Evolutionary conservation across 2,113 vertebrate species (phyloP), one percentile per base, ranked within the genome.

Genomic region (Mirounga angustirostris): DNA sequence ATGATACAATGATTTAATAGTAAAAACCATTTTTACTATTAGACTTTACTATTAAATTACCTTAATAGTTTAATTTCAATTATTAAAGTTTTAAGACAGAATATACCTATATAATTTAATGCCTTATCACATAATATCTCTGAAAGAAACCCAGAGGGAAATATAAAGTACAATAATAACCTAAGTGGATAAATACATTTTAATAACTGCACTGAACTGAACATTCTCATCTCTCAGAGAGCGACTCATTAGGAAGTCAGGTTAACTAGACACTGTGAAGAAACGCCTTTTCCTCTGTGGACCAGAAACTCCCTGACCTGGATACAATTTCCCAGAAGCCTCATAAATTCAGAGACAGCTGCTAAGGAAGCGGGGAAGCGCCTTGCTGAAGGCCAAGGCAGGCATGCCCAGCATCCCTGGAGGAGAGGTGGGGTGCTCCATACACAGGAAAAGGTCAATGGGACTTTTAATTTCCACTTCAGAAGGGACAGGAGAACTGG

Each of bases 71-170:
- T 92, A 65, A n/a, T 30, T 73, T 52, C 67, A 94, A 52, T 67
- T 13, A 80, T 58, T 61, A 40, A 92, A 63, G 24, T 63, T 59
- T 74, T 76, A 80, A 96, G 87, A n/a, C n/a, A 87, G 40, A 43
- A 93, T 56, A 56, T 28, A 15, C 56, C 69, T 67, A 76, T 59
- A 65, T 87, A 79, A 92, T 88, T 94, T 46, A 94, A 74, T 86
- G 58, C 30, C 9, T 82, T 61, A 59, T 67, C 40, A 93, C 5
- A 80, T 67, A 61, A 50, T 40, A 89, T n/a, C 61, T 92, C 86
- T 67, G 71, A 89, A 94, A 86, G 58, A 90, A 96, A 94, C 8
- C 15, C n/a, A 89, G 86, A 84, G 21, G 4, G 30, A 95, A 96
- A 56, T 83, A 91, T 30, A 91, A 79, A 89, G 8, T 14, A 84